Evolutionary conservation across 1,140 invertebrate genomes (phyloP).

Genomic region (Heliothis virescens): DNA sequence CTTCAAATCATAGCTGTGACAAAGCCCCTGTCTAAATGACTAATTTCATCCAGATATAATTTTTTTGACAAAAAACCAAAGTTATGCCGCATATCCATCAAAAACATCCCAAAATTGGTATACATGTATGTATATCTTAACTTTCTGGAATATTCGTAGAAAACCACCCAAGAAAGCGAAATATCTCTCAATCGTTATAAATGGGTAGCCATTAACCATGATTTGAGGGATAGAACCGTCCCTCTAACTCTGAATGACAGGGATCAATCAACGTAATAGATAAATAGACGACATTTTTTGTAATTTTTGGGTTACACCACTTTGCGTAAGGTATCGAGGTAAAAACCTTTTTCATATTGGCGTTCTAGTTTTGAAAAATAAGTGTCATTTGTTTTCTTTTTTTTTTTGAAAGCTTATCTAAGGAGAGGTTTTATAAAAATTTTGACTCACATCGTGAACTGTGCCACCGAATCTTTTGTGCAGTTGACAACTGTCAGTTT

Average conservation of each 20-base stretch:
- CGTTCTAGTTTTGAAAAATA: conserved; percentile 24
- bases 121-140: neutral
- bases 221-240: conserved; percentile 43
- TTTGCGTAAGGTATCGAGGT: conserved; percentile 24
- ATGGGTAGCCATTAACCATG: conserved; percentile 64
- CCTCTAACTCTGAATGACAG: conserved; percentile 65
- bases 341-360: conserved; percentile 1
- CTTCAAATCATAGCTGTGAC: too few species aligned
- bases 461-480: too few species aligned
- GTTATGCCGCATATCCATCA: neutral
- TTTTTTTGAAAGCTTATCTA: neutral
- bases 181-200: conserved; percentile 59
- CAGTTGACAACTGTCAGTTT: too few species aligned
- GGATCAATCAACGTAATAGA: conserved; percentile 67
- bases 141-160: conserved; percentile 46
- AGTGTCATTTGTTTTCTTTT: conserved; percentile 13
- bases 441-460: too few species aligned
- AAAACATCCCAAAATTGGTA: neutral
- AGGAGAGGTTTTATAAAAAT: neutral
- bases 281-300: conserved; percentile 9
- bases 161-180: conserved; percentile 61
- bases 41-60: too few species aligned
- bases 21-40: too few species aligned
- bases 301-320: neutral
- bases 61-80: too few species aligned